These are phyloP conservation scores for Amphilophus citrinellus DNA, from an alignment of 2,113 vertebrate genomes.

Conservation along the genomic window DNA sequence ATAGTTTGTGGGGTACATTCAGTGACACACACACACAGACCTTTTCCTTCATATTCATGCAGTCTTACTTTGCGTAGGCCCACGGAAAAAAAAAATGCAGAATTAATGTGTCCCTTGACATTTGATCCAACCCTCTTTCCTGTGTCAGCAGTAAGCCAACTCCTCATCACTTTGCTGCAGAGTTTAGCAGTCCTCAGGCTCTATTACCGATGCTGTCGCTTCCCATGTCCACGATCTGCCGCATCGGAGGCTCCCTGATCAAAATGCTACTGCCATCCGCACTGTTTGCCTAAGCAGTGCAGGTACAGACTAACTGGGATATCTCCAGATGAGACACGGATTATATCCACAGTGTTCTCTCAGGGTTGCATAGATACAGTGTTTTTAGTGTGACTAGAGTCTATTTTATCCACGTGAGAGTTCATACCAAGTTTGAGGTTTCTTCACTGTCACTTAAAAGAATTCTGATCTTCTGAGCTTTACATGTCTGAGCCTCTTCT, in stretches of 20 bases:
- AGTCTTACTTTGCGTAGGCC: neutral
- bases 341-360: slow-evolving; percentile 45
- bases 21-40: neutral
- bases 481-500: neutral
- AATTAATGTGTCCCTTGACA: slow-evolving; percentile 52
- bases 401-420: neutral
- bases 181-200: slow-evolving; percentile 52
- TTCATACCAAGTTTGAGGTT: neutral
- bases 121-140: slow-evolving; percentile 32
- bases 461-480: slow-evolving; percentile 7
- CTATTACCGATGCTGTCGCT: slow-evolving; percentile 52
- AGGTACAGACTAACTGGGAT: slow-evolving; percentile 17
- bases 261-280: slow-evolving; percentile 52
- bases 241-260: slow-evolving; percentile 31
- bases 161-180: slow-evolving; percentile 54
- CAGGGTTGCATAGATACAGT: neutral
- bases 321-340: slow-evolving; percentile 21
- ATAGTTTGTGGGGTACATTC: neutral
- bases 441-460: slow-evolving; percentile 2
- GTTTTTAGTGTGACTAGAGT: neutral
- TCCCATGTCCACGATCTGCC: slow-evolving; percentile 29
- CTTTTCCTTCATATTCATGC: slow-evolving; percentile 8
- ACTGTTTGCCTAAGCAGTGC: slow-evolving; percentile 20
- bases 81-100: neutral
- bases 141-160: slow-evolving; percentile 56